phyloP scores from a whole-genome alignment of 2,888 invertebrate genomes.

The Sylvicola cinctus region DNA sequence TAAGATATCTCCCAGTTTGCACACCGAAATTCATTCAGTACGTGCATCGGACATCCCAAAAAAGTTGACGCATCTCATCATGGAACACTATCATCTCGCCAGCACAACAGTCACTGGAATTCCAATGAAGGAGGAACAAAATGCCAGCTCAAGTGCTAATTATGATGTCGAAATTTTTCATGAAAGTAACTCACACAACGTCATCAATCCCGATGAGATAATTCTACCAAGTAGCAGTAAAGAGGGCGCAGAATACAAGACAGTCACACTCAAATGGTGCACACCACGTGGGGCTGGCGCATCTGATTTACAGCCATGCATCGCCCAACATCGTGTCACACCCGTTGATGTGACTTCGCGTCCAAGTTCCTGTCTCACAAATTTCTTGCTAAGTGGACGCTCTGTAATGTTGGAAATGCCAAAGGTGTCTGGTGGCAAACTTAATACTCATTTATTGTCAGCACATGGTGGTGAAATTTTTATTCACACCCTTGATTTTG shows the following conservation, averaged over 20 bases:
- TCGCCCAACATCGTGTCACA: conserved; percentile 75
- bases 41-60: conserved; percentile 53
- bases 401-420: conserved; percentile 75
- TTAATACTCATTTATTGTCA: conserved; percentile 80
- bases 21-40: conserved; percentile 63
- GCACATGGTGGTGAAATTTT: conserved; percentile 93
- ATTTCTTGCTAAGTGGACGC: conserved; percentile 89
- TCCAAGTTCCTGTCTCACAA: conserved; percentile 91
- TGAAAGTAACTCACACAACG: conserved; percentile 63
- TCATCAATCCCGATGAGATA: conserved; percentile 48
- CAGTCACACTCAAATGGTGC: conserved; percentile 89
- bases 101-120: conserved; percentile 96
- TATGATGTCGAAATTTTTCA: conserved; percentile 98
- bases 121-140: conserved; percentile 99
- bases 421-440: conserved; percentile 61
- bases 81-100: conserved; percentile 76
- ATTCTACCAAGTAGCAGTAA: conserved; percentile 34
- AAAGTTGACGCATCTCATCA: conserved; percentile 51
- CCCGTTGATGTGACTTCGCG: conserved; percentile 93
- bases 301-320: conserved; percentile 46
- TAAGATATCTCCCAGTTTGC: conserved; percentile 47
- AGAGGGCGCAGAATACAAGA: conserved; percentile 57
- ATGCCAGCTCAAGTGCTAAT: conserved; percentile 92
- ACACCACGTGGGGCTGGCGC: conserved; percentile 78
- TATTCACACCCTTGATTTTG: conserved; percentile 88